Evolutionary conservation across 2,113 vertebrate species (phyloP).

Genomic region (Melanocharis versteri): DNA sequence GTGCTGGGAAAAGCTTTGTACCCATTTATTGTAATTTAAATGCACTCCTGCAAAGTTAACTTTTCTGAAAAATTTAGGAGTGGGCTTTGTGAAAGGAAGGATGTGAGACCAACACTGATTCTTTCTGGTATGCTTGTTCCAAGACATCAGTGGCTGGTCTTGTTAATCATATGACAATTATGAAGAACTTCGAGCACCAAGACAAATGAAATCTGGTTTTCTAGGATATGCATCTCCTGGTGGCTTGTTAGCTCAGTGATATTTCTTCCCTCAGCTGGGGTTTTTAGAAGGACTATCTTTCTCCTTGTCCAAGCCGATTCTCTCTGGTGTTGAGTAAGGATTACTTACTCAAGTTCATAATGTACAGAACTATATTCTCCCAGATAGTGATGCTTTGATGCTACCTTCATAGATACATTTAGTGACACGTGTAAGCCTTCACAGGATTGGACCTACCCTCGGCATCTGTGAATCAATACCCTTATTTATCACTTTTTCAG

Average conservation of each 20-base stretch:
- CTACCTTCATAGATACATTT: neutral
- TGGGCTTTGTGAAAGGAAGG: neutral
- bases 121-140: neutral
- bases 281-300: neutral
- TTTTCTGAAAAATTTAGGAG: neutral
- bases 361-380: neutral
- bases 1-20: neutral
- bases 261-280: neutral
- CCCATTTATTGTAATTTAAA: neutral
- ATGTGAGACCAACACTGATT: neutral
- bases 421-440: neutral
- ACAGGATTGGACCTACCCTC: neutral
- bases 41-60: neutral
- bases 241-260: neutral
- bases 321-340: neutral
- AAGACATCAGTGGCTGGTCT: neutral
- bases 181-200: accelerated
- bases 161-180: neutral
- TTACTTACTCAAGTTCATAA: neutral
- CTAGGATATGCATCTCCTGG: neutral
- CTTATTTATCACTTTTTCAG: neutral
- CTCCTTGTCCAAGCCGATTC: neutral
- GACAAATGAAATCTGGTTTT: neutral
- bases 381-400: neutral
- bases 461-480: neutral